Conservation (phyloP, 2,113 vertebrate species). For the Oryzias woworae region DNA sequence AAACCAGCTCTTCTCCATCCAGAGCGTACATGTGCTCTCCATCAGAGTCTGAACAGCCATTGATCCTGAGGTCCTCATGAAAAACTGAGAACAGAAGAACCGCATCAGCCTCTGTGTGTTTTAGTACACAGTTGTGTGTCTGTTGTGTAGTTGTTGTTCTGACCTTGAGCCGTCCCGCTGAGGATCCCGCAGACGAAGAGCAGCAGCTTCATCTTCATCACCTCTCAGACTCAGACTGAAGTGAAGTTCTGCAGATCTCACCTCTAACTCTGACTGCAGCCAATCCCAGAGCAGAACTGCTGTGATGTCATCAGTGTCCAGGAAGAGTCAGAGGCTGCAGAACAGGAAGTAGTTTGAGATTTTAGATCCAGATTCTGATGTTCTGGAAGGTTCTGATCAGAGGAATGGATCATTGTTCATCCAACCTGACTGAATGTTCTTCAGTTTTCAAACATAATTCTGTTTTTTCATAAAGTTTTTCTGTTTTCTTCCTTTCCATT, state of each 20-base stretch:
- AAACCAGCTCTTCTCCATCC: slow-evolving; percentile 5
- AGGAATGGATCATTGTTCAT: too few species aligned
- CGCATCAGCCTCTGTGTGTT: background rate
- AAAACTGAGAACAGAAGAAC: background rate
- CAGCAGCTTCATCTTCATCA: slow-evolving; percentile 16
- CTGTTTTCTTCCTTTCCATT: too few species aligned
- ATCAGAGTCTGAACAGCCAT: slow-evolving; percentile 23
- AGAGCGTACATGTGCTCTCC: fast-evolving
- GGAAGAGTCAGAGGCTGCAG: background rate
- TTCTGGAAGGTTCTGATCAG: too few species aligned
- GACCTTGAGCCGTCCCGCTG: background rate
- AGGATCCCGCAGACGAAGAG: slow-evolving; percentile 5
- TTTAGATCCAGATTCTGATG: background rate
- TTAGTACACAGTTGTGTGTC: background rate
- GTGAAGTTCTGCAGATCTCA: background rate
- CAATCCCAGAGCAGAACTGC: slow-evolving; percentile 5
- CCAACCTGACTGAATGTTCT: too few species aligned
- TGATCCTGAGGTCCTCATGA: fast-evolving
- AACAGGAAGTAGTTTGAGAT: background rate
- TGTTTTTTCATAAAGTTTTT: too few species aligned
- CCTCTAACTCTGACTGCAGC: background rate
- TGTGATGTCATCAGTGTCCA: slow-evolving; percentile 1
- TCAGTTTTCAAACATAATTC: too few species aligned
- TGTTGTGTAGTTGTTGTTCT: background rate
- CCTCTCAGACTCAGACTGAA: background rate